Conservation (phyloP, 2,888 invertebrate genomes). For the Eristalis arbustorum region DNA sequence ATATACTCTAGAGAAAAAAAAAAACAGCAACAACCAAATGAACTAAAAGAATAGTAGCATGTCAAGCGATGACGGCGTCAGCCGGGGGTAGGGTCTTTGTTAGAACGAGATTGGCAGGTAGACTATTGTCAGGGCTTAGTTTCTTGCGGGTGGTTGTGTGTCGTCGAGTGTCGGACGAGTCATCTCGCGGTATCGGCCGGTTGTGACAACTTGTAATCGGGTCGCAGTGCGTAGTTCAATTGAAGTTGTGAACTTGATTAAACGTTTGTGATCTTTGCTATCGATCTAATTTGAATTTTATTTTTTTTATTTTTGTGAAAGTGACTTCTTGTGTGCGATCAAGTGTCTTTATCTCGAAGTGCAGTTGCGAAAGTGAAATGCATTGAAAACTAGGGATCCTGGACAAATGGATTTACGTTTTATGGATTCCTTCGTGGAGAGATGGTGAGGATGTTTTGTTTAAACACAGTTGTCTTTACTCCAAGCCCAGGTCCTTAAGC, state of each 20-base stretch:
- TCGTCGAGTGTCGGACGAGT: constrained; percentile 1
- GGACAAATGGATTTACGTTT: constrained; percentile 59
- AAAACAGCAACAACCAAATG: not conserved
- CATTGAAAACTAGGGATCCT: not conserved
- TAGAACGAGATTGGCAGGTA: constrained; percentile 53
- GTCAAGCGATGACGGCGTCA: not conserved
- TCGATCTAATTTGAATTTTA: not conserved
- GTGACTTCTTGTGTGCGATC: not conserved
- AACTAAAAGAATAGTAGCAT: not conserved
- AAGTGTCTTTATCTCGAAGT: not conserved
- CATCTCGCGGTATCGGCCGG: constrained; percentile 10
- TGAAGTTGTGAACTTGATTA: constrained; percentile 44
- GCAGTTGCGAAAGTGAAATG: not conserved
- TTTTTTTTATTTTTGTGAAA: not conserved
- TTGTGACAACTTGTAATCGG: not conserved
- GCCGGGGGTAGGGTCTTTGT: constrained; percentile 38
- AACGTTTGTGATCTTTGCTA: constrained; percentile 14
- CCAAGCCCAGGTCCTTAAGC: too few species aligned
- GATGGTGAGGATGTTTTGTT: constrained; percentile 37
- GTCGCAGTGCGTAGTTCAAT: constrained; percentile 42
- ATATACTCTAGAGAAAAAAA: constrained; percentile 26
- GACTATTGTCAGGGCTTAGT: constrained; percentile 38
- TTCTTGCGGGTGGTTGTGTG: constrained; percentile 28
- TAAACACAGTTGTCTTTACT: too few species aligned
- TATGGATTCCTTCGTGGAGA: constrained; percentile 61